Percentiles rank a stretch among this genome's conserved stretches.
Evolutionary conservation across 1,140 invertebrate species (phyloP).

Genomic region (Aphidius gifuensis): DNA sequence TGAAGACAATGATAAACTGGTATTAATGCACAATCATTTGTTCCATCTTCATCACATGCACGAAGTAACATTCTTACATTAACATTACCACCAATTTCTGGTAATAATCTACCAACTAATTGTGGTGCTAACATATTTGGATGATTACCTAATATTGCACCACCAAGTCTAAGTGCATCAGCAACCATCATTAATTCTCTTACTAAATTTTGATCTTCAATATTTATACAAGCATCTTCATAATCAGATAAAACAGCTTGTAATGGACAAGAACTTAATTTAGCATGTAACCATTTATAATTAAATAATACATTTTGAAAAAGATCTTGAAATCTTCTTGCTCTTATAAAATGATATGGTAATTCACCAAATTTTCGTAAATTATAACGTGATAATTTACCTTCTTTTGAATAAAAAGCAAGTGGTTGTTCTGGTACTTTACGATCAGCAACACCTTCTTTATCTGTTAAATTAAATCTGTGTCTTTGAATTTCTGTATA

Average conservation of each 20-base stretch:
- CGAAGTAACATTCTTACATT: slow-evolving; percentile 83
- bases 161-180: slow-evolving; percentile 88
- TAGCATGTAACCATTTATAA: slow-evolving; percentile 96
- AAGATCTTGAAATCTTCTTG: slow-evolving; percentile 87
- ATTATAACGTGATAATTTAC: slow-evolving; percentile 81
- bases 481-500: slow-evolving; percentile 95
- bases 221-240: slow-evolving; percentile 86
- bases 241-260: slow-evolving; percentile 93
- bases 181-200: slow-evolving; percentile 91
- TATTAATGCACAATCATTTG: slow-evolving; percentile 83
- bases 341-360: slow-evolving; percentile 89
- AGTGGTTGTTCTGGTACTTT: slow-evolving; percentile 95
- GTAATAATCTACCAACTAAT: slow-evolving; percentile 86
- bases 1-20: slow-evolving; percentile 94
- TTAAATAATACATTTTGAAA: slow-evolving; percentile 95
- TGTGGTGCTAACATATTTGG: slow-evolving; percentile 96
- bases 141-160: slow-evolving; percentile 83
- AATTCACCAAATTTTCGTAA: slow-evolving; percentile 91
- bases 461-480: slow-evolving; percentile 80
- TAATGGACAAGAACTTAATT: slow-evolving; percentile 90
- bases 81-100: slow-evolving; percentile 81
- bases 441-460: slow-evolving; percentile 89
- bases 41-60: slow-evolving; percentile 85
- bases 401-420: slow-evolving; percentile 88
- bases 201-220: slow-evolving; percentile 79